Conservation (phyloP, 2,113 vertebrate species). For the Hippotragus niger region DNA sequence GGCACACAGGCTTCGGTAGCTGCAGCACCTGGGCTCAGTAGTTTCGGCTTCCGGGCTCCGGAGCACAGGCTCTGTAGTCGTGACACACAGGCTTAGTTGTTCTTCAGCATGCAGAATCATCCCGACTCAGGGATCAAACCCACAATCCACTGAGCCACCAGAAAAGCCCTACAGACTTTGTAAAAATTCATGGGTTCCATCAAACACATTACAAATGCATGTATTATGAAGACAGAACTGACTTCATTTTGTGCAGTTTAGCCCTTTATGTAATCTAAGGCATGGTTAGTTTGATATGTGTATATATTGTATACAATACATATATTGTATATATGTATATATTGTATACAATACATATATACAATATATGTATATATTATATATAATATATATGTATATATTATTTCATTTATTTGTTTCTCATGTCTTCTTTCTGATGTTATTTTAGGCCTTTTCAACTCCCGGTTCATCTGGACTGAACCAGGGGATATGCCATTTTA, state of each 20-base stretch:
- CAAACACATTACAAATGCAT: not conserved
- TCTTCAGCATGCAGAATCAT: fast-evolving
- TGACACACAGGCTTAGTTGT: not conserved
- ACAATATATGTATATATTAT: not conserved
- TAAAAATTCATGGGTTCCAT: not conserved
- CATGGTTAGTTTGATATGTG: not conserved
- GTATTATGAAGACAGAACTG: not conserved
- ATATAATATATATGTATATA: not conserved
- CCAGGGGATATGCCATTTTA: not conserved
- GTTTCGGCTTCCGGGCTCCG: fast-evolving
- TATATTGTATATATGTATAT: not conserved
- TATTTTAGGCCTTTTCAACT: constrained; percentile 6
- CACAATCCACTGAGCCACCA: not conserved
- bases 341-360: not conserved
- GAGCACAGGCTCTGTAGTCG: not conserved
- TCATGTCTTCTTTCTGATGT: not conserved
- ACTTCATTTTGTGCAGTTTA: not conserved
- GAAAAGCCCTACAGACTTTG: not conserved
- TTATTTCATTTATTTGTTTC: not conserved
- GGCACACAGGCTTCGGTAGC: not conserved
- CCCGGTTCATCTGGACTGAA: not conserved
- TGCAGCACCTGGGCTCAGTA: not conserved
- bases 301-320: not conserved
- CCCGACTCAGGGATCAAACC: not conserved
- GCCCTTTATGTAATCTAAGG: not conserved